phyloP scores from a whole-genome alignment of 2,888 invertebrate species.

The Liopterus haemorrhoidalis region DNA sequence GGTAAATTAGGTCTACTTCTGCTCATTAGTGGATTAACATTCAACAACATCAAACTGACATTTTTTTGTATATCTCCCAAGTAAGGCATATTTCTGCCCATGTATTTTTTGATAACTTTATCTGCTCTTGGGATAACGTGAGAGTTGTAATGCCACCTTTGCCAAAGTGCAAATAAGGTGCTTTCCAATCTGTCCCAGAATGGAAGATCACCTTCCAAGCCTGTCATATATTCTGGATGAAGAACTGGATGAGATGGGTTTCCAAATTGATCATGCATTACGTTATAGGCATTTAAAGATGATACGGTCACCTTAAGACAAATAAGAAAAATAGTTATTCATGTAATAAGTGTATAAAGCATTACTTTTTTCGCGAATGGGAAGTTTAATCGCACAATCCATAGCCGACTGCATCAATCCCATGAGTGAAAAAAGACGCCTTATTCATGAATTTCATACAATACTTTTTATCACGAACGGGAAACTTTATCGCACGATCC shows the following conservation, averaged over 20 bases:
- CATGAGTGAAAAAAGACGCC: too few relatives aligned
- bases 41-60: constrained; percentile 38
- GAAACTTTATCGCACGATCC: too few relatives aligned
- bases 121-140: constrained; percentile 35
- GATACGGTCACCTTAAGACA: not conserved
- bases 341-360: too few relatives aligned
- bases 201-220: constrained; percentile 3
- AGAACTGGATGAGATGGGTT: constrained; percentile 11
- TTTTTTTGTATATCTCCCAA: constrained; percentile 38
- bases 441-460: too few relatives aligned
- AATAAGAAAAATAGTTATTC: not conserved
- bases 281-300: not conserved
- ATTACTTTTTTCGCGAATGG: too few relatives aligned
- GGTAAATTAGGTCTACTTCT: constrained; percentile 38
- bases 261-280: constrained; percentile 6
- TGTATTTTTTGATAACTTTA: constrained; percentile 36
- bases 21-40: constrained; percentile 39
- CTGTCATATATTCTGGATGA: constrained; percentile 7
- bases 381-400: too few relatives aligned
- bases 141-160: constrained; percentile 32
- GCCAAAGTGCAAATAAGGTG: constrained; percentile 26
- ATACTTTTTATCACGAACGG: too few relatives aligned
- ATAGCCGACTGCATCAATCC: too few relatives aligned
- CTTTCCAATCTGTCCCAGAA: constrained; percentile 11
- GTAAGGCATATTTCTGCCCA: constrained; percentile 40